Base-by-base conservation (phyloP, 1,140 invertebrate species). In the Halotydeus destructor region DNA sequence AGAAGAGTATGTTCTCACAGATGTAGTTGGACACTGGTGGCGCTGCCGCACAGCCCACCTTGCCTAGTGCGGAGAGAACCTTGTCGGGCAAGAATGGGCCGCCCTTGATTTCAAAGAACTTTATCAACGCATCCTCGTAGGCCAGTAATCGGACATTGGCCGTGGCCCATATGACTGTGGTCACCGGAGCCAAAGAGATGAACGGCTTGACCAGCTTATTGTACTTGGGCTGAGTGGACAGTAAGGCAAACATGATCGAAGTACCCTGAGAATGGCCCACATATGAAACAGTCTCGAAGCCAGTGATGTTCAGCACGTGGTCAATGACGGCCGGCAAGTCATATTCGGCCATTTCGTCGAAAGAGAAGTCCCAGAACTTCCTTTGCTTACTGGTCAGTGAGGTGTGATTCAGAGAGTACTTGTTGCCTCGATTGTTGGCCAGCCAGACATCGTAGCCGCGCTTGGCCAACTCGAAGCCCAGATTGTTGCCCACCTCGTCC, bases 111-210 rank as follows among this genome's bases (percentile, higher is more conserved):
- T n/a, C n/a, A n/a, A n/a, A 28, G 23, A 30, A 9, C 21, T 30
- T 16, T 16, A 28, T 28, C 14, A 40, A 30, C 18, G n/a, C n/a
- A n/a, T n/a, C n/a, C n/a, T n/a, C n/a, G n/a, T n/a, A n/a, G n/a
- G n/a, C n/a, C n/a, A n/a, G n/a, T n/a, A 14, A 16, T 6, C 21
- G 6, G 24, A 16, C 30, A 6, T 16, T 12, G 18, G 38, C 23
- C 6, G 16, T 32, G n/a, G n/a, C 14, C 12, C 14, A 21, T 16
- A 11, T 6, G 55, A 79, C 66, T 48, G 65, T 79, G 0, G 71
- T 74, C 0, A 81, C 69, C 1, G 82, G 83, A 1, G 76, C 81
- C 28, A 88, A 57, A 0, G 71, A 71, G 41, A 74, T 64, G 43
- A 60, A 59, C 3, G 52, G 44, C 45, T 52, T 54, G 12, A 46